Base-by-base conservation (phyloP, 1,140 invertebrate species). In the Anastatus disparis region DNA sequence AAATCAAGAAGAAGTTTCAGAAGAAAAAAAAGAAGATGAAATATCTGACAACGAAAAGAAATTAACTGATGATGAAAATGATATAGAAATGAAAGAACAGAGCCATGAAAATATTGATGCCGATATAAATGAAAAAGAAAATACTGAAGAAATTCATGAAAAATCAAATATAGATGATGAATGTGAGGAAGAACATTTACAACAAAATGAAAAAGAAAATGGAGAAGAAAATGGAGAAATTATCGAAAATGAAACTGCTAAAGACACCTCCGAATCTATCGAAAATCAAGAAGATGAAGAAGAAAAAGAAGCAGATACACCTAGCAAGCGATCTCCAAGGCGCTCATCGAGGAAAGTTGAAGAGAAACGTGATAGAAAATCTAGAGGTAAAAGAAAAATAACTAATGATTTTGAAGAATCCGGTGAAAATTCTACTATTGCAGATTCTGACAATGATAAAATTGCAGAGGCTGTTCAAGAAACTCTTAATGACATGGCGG, bases 391-490 rank as follows among this genome's bases (percentile, higher is more conserved):
- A 58, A 70, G 61, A 31, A 70, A 61, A 62, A 63, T 17, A 1
- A 42, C 10, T 1, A 29, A 17, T 9, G 35, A 52, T 3, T 8
- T 10, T 35, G 10, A 7, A 9, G 50, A 44, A 20, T 0, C 26
- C 7, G 22, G 27, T 13, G 31, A 44, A 26, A 3, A 10, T 2
- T 12, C 0, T 17, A 53, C 13, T 4, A 0, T 6, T 42, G 7
- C 26, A 6, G 40, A 46, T 31, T 31, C 27, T 8, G 59, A 56
- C 0, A 35, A 40, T 4, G 68, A 70, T 10, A 70, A 70, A 64
- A 64, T 70, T 17, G 50, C 59, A 22, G 68, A 70, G 12, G 61
- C 59, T 48, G 68, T 70, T 38, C 61, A 63, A 58, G 68, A 70
- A 27, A 64, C 52, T 22, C 40, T 70, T n/a, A 64, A 70, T 31